phyloP scores from a whole-genome alignment of 2,797 vertebrate genomes.

The Gorsachius magnificus region DNA sequence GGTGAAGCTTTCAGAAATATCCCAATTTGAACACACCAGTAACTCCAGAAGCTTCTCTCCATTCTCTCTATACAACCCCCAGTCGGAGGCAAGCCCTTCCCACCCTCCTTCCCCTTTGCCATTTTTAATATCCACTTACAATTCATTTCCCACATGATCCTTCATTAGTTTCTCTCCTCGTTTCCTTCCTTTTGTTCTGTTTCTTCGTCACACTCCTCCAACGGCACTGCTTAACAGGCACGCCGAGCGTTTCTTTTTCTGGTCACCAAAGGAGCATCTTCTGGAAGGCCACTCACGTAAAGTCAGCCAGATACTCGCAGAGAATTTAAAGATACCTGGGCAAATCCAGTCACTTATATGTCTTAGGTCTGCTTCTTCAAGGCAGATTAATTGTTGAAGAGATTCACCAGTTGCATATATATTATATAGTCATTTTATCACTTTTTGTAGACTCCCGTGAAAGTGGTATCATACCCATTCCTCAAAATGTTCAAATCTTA shows the following conservation, averaged over 20 bases:
- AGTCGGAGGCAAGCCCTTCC: background rate
- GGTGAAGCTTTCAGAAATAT: background rate
- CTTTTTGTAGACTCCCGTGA: background rate
- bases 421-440: background rate
- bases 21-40: background rate
- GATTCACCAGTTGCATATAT: background rate
- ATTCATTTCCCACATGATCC: background rate
- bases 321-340: background rate
- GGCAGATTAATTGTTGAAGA: background rate
- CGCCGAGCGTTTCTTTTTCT: accelerated
- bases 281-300: background rate
- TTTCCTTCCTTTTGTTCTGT: background rate
- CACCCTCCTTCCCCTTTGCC: background rate
- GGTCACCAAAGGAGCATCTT: background rate
- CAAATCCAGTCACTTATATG: background rate
- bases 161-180: accelerated
- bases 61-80: background rate
- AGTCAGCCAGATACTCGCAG: background rate
- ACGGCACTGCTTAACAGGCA: accelerated
- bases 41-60: background rate
- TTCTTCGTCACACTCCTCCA: accelerated
- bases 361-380: background rate
- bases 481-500: constrained; percentile 47
- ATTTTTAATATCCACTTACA: background rate
- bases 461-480: background rate